Evolutionary conservation across 2,113 vertebrate genomes (phyloP), one percentile per base, ranked within the genome.

Genomic region (Meleagris gallopavo): DNA sequence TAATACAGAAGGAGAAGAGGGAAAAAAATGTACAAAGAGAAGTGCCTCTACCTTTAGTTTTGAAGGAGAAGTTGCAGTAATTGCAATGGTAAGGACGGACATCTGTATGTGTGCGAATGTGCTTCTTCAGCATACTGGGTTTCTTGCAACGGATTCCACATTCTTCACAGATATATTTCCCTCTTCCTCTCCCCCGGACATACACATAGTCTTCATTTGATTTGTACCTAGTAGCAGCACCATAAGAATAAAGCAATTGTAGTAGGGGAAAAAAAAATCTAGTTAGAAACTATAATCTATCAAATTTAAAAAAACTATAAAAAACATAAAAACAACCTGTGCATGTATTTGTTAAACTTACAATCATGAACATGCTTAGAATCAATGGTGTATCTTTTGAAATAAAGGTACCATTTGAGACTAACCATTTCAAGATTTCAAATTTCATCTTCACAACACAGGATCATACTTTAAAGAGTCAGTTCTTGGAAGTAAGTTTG

Each of bases 131-230:
- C 99, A 99, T 99, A 96, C 99, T 99, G 82, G 99, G 99, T 72
- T 99, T 99, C 97, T 99, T 99, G 97, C 99, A 99, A 81, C 99
- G 99, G 86, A 99, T 99, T 46, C 99, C 99, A 96, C 99, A 99
- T 90, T 99, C 99, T 89, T 99, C 99, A 95, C 99, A 99, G 96
- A 99, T 99, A 90, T 99, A 99, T 89, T 99, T 99, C 73, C 99
- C 99, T 80, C 99, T 98, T 83, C 99, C 99, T 92, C 99, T 98
- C 14, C 99, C 99, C 48, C 99, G 98, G 43, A 99, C 99, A 48
- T 99, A 99, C 16, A 99, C 98, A 75, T 99, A 99, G 71, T 99
- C 99, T 96, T 99, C 99, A 17, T 99, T 99, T 52, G 99, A 99
- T 94, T 99, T 99, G 97, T 98, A 99, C 91, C 99, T 99, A 92